Conservation (phyloP, 2,888 invertebrate genomes). For the Cyrtodaria siliqua region DNA sequence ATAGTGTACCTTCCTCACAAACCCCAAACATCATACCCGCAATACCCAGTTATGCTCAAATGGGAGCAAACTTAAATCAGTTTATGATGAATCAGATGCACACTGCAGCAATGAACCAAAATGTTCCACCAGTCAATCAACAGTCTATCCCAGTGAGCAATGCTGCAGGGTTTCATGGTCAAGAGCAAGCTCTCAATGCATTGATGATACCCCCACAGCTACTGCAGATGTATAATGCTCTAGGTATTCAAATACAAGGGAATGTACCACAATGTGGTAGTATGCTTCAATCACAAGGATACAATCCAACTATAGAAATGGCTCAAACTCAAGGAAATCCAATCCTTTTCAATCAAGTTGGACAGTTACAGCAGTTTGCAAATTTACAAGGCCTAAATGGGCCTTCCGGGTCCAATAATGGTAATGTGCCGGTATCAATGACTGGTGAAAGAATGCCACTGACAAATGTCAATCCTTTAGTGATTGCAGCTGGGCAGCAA, state of each 20-base stretch:
- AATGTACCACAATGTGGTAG: neutral
- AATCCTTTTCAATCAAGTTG: constrained; percentile 1
- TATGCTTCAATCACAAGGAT: neutral
- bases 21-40: neutral
- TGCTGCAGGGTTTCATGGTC: neutral
- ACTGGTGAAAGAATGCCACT: neutral
- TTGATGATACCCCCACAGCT: constrained; percentile 33
- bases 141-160: neutral
- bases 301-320: neutral
- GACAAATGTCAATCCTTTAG: neutral
- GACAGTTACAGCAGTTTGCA: neutral
- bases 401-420: neutral
- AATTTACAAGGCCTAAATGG: neutral
- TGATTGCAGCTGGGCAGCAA: neutral
- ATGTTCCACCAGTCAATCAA: neutral
- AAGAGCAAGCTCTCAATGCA: neutral
- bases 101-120: neutral
- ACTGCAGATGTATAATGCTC: constrained; percentile 51
- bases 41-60: neutral
- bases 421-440: neutral
- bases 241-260: constrained; percentile 35
- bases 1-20: neutral
- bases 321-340: constrained; percentile 11
- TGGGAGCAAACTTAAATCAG: constrained; percentile 15
- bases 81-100: constrained; percentile 20